These are phyloP conservation scores for Carcinoscorpius rotundicauda DNA, from an alignment of 1,140 invertebrate genomes.

Conservation along the genomic window DNA sequence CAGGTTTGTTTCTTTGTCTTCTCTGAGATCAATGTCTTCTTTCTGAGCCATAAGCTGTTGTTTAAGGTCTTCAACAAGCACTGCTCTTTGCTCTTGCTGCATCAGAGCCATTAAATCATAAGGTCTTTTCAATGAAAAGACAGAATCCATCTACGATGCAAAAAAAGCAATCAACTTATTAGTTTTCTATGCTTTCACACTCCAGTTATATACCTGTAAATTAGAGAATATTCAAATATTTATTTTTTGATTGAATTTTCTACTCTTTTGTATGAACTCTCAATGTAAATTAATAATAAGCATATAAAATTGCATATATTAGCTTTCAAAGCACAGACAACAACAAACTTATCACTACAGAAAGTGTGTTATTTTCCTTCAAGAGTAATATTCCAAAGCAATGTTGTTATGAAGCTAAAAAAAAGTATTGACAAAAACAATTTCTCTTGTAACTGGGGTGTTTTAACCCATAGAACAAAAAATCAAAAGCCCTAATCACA, in stretches of 20 bases:
- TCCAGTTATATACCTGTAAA: not conserved
- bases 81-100: constrained; percentile 59
- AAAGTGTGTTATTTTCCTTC: too few relatives aligned
- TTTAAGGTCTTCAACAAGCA: constrained; percentile 49
- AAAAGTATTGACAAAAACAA: too few relatives aligned
- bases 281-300: too few relatives aligned
- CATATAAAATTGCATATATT: too few relatives aligned
- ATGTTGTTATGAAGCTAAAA: too few relatives aligned
- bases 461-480: too few relatives aligned
- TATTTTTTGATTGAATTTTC: not conserved
- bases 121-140: constrained; percentile 60
- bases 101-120: constrained; percentile 67
- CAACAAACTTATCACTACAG: too few relatives aligned
- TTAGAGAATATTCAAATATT: not conserved
- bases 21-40: constrained; percentile 43
- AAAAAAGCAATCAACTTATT: constrained; percentile 13
- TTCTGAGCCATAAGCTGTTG: constrained; percentile 50
- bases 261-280: too few relatives aligned
- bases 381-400: too few relatives aligned
- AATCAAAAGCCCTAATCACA: too few relatives aligned
- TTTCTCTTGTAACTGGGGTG: too few relatives aligned
- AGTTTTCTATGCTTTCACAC: not conserved
- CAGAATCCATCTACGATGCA: constrained; percentile 45
- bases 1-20: constrained; percentile 40
- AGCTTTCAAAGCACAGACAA: too few relatives aligned